A percentile compares a stretch with the other conserved stretches of the same genome.
These are phyloP conservation scores for Nesospiza acunhae DNA, from an alignment of 2,113 vertebrate species.

Conservation along the genomic window DNA sequence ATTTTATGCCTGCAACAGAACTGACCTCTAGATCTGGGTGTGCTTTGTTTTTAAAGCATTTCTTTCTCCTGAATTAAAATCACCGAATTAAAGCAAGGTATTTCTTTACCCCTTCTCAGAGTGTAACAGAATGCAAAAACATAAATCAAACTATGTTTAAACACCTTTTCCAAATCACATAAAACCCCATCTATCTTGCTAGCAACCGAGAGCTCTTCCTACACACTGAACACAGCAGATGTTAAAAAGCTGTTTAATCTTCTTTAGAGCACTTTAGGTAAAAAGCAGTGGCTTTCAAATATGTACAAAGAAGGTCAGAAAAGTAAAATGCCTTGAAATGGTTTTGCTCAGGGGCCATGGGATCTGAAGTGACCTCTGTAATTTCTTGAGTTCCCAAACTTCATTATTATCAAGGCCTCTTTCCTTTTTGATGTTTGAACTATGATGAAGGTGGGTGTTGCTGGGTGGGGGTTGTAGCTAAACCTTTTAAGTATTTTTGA, in stretches of 20 bases:
- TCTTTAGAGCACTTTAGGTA: slow-evolving; percentile 40
- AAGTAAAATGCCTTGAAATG: slow-evolving; percentile 27
- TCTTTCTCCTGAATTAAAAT: neutral
- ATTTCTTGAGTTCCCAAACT: slow-evolving; percentile 23
- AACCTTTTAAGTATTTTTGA: slow-evolving; percentile 19
- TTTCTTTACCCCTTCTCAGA: neutral
- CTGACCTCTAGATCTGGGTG: slow-evolving; percentile 2
- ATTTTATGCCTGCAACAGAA: neutral
- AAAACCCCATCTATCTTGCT: slow-evolving; percentile 22
- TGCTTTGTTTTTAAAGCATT: slow-evolving; percentile 5
- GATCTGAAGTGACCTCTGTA: slow-evolving; percentile 17
- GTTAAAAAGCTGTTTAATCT: slow-evolving; percentile 59
- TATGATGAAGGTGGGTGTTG: neutral
- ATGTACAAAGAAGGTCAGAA: slow-evolving; percentile 30
- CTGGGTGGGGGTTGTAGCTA: neutral
- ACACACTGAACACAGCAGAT: slow-evolving; percentile 24
- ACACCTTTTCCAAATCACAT: neutral
- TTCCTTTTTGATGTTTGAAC: slow-evolving; percentile 19
- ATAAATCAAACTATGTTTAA: slow-evolving; percentile 9
- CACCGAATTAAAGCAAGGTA: slow-evolving; percentile 4
- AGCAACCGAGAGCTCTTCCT: slow-evolving; percentile 20
- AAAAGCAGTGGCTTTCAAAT: slow-evolving; percentile 44
- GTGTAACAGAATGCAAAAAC: neutral
- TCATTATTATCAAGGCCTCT: neutral
- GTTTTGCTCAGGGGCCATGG: slow-evolving; percentile 1